These are phyloP conservation scores for Brenthis hecate DNA, from an alignment of 2,888 invertebrate genomes.

Conservation along the genomic window DNA sequence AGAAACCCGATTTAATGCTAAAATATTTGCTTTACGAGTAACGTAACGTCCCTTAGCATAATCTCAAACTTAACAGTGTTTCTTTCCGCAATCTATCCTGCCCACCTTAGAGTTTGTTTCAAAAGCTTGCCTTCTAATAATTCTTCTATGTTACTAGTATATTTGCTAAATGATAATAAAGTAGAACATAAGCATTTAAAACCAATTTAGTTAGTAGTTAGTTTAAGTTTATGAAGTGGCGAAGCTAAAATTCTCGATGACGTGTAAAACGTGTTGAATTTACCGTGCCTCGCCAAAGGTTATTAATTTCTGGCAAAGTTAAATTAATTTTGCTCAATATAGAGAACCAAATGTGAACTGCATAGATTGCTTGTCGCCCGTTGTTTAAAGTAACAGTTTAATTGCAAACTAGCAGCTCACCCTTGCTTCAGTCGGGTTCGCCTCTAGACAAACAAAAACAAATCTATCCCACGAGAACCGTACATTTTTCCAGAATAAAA, in stretches of 20 bases:
- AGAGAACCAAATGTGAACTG: neutral
- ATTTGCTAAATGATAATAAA: neutral
- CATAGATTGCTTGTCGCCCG: neutral
- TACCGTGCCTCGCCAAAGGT: neutral
- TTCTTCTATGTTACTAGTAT: too few relatives aligned
- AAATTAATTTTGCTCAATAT: conserved; percentile 11
- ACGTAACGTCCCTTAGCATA: too few relatives aligned
- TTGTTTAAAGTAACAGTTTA: neutral
- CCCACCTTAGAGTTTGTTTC: too few relatives aligned
- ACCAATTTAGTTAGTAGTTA: neutral
- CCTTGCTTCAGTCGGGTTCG: too few relatives aligned
- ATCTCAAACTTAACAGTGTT: too few relatives aligned
- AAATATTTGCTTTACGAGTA: too few relatives aligned
- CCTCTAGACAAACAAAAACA: too few relatives aligned
- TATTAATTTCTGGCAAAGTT: conserved; percentile 12
- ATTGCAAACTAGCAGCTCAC: neutral
- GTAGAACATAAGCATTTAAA: neutral
- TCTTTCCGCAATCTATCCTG: too few relatives aligned
- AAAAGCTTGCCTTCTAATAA: too few relatives aligned
- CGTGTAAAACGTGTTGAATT: conserved; percentile 6
- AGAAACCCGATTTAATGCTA: too few relatives aligned
- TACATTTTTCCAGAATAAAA: too few relatives aligned
- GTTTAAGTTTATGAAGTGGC: neutral
- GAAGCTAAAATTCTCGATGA: conserved; percentile 5
- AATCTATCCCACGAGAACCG: too few relatives aligned